These are phyloP conservation scores for Drosophila aff. DNA, from an alignment of 1,140 invertebrate genomes.

Conservation along the genomic window DNA sequence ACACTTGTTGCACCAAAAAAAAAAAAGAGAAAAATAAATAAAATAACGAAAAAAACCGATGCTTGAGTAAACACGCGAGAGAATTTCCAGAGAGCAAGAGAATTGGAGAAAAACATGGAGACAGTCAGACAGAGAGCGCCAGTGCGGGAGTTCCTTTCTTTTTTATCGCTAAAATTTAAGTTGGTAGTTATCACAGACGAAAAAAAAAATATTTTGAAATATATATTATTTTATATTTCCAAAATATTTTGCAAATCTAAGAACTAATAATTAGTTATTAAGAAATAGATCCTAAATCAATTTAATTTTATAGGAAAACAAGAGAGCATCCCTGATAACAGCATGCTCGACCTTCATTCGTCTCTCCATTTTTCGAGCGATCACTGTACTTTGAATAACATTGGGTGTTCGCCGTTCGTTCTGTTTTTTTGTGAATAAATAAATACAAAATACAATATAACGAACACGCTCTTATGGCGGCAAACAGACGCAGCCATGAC, in stretches of 20 bases:
- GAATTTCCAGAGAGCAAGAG: conserved; percentile 24
- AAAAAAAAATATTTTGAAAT: not conserved
- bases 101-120: conserved; percentile 1
- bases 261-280: not conserved
- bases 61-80: conserved; percentile 62
- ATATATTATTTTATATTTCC: not conserved
- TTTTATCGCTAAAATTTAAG: conserved; percentile 26
- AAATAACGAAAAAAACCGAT: conserved; percentile 35
- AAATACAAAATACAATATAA: conserved; percentile 44
- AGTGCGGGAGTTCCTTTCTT: conserved; percentile 27
- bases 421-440: conserved; percentile 38
- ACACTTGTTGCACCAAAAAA: conserved; percentile 68
- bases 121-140: not conserved
- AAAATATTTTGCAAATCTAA: not conserved
- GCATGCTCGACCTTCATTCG: not conserved
- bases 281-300: too few relatives aligned
- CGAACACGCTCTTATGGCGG: conserved; percentile 40
- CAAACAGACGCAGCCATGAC: conserved; percentile 50
- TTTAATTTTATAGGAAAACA: not conserved
- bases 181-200: conserved; percentile 2
- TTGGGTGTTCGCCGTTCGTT: conserved; percentile 22
- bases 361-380: not conserved
- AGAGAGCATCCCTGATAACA: not conserved
- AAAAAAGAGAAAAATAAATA: conserved; percentile 36
- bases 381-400: conserved; percentile 27